Conservation (phyloP, 2,113 vertebrate genomes). For the Grammomys dolichurus region DNA sequence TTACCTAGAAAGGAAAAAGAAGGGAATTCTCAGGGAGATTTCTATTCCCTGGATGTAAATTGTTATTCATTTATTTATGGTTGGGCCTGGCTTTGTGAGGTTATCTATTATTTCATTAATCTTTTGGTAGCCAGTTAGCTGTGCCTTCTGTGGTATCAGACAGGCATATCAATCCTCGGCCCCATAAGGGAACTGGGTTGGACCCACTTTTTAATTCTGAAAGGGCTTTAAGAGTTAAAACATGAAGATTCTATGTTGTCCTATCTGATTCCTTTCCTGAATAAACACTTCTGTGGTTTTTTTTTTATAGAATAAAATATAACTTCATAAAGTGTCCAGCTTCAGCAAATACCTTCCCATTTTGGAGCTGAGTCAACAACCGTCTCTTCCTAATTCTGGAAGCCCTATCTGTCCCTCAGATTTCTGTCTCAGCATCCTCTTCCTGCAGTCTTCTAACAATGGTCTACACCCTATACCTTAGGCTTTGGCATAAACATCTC, state of each 20-base stretch:
- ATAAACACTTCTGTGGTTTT: neutral
- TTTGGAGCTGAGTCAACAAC: neutral
- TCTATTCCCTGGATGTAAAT: too few species aligned
- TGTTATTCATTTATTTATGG: too few species aligned
- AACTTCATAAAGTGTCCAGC: neutral
- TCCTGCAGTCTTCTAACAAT: too few species aligned
- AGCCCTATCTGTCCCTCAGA: neutral
- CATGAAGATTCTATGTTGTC: neutral
- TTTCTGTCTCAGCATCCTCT: neutral
- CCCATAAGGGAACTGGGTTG: too few species aligned
- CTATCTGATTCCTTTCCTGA: neutral
- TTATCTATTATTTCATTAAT: too few species aligned
- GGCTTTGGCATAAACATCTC: neutral
- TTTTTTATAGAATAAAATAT: slow-evolving; percentile 28
- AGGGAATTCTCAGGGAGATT: too few species aligned
- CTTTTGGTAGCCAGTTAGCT: too few species aligned
- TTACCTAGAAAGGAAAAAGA: too few species aligned
- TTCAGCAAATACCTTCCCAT: neutral
- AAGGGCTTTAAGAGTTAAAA: neutral
- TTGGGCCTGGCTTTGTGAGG: too few species aligned
- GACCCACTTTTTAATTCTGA: neutral
- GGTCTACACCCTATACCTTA: neutral
- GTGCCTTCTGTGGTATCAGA: too few species aligned
- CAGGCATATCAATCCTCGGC: too few species aligned
- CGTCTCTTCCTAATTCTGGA: neutral